Evolutionary conservation across 2,888 invertebrate genomes (phyloP), one percentile per base, ranked within the genome.

Genomic region (Hypena proboscidalis): DNA sequence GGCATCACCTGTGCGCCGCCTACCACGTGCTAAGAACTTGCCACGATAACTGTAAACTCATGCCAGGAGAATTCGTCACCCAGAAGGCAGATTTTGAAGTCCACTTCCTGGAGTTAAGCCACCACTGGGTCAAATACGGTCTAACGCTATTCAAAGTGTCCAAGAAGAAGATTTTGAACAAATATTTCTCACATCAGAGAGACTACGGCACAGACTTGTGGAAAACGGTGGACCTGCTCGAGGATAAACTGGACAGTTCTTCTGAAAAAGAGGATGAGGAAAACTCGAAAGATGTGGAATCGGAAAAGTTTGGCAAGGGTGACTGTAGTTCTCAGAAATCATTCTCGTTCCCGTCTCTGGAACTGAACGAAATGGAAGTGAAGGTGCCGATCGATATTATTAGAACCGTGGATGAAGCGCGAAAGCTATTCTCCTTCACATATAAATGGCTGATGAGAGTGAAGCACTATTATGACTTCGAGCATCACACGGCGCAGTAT

Each of bases 1-100:
- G 94, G 22, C 94, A 95, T 74, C 94, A 95, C 73, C 82, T 95
- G 44, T 92, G 92, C 58, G 93, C 93, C 22, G 92, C 94, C 0
- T 91, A 92, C 61, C 83, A 90, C 49, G 89, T 94, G 4, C 70
- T 94, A 23, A 81, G 90, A 38, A 90, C 92, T 4, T 90, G 93
- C 57, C 93, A 93, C 64, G 87, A 89, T 26, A 88, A 90, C 49
- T 85, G 91, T 54, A 86, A 87, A 46, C 79, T 90, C 4, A 79
- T 87, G 55, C 87, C 90, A 1, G 84, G 85, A 62, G 86, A 90
- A 49, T 87, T 89, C 43, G 72, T 89, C 0, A 42, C 78, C 2
- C 82, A 83, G 60, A 83, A 83, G 55, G 77, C 89, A 38, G 77
- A 82, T 45, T 90, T 89, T 11, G 90, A 91, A 57, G 77, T 84